Evolutionary conservation across 2,797 vertebrate genomes (phyloP).

Genomic region (Acridotheres tristis): DNA sequence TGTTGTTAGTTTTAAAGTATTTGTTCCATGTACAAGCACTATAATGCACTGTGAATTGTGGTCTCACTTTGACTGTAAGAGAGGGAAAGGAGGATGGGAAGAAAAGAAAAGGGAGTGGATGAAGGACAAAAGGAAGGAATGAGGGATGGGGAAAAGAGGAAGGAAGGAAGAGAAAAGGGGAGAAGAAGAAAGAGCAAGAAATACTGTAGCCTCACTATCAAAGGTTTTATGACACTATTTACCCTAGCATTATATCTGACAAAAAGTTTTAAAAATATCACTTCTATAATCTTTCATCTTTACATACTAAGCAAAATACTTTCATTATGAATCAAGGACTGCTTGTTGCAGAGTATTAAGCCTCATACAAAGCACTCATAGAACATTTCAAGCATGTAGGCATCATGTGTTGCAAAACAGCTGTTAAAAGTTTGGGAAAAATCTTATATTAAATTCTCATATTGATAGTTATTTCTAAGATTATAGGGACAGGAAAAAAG

Average conservation of each 20-base stretch:
- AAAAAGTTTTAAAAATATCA: background rate
- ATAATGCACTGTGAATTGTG: background rate
- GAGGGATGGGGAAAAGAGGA: background rate
- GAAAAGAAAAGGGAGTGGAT: background rate
- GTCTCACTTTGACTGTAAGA: background rate
- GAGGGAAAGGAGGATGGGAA: rapidly evolving
- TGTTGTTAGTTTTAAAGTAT: background rate
- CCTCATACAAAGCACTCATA: background rate
- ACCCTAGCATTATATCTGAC: background rate
- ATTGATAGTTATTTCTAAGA: background rate
- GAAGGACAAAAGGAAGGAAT: too few species aligned
- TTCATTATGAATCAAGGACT: background rate
- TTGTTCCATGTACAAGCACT: background rate
- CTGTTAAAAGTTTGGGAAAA: background rate
- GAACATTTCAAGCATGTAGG: background rate
- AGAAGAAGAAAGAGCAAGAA: background rate
- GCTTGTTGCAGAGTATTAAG: background rate
- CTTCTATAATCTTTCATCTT: background rate
- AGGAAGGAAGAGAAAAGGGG: background rate
- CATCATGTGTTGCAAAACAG: background rate
- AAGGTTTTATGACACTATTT: background rate
- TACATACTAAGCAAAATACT: background rate
- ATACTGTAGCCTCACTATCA: background rate
- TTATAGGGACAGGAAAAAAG: background rate
- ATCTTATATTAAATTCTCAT: background rate